These are phyloP conservation scores for Syrista parreyssii DNA, from an alignment of 2,888 invertebrate genomes.

Conservation along the genomic window DNA sequence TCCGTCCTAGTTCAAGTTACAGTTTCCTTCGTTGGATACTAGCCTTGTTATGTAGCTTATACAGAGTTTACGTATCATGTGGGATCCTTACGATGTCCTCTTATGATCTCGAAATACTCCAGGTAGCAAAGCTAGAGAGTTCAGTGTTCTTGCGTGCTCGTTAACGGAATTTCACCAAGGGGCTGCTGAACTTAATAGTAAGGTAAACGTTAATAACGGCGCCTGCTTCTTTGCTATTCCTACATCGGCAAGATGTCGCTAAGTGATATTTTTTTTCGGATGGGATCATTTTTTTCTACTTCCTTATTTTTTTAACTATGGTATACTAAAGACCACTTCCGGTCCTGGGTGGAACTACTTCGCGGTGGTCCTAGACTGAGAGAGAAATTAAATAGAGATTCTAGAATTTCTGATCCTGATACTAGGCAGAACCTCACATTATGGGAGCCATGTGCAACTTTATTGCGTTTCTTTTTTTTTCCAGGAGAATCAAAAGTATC, in stretches of 20 bases:
- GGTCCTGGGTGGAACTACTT: background rate
- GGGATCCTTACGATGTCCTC: background rate
- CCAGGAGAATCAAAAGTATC: background rate
- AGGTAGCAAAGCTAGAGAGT: background rate
- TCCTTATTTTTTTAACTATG: background rate
- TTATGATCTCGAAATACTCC: background rate
- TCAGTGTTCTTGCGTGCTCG: background rate
- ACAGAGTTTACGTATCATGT: background rate
- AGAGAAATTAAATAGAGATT: background rate
- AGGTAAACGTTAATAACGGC: background rate
- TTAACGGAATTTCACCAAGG: background rate
- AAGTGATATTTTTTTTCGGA: background rate
- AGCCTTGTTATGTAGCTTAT: background rate
- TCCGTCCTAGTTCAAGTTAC: background rate
- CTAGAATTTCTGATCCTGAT: background rate
- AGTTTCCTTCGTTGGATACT: background rate
- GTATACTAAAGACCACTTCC: background rate
- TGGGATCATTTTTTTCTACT: background rate
- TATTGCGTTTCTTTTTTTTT: background rate
- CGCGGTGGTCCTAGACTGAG: background rate
- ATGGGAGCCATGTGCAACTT: slow-evolving; percentile 1
- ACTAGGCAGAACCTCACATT: background rate
- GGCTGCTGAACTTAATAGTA: background rate
- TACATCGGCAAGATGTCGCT: background rate
- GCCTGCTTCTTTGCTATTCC: background rate